Base-by-base conservation (phyloP, 2,888 invertebrate species). In the Drosophila siamana region DNA sequence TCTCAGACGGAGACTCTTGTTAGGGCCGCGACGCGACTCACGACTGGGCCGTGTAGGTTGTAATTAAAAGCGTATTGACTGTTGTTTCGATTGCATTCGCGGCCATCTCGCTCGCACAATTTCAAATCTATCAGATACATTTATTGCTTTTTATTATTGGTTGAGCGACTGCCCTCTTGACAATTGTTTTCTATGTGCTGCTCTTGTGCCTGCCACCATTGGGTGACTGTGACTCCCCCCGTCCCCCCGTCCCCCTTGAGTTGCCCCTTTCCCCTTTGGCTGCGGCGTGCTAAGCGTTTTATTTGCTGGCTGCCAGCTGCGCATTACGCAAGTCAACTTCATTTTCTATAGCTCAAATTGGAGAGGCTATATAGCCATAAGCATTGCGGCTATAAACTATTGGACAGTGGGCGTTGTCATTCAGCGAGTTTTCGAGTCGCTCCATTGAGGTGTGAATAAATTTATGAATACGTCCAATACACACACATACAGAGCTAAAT, bases 51-150 rank as follows among this genome's bases (percentile, higher is more conserved):
- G 86, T 69, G 83, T 88, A 70, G 83, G 83, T 60, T 59, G 87
- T 73, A 84, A 89, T 84, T 84, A 84, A 84, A 84, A 89, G 85
- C 89, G 67, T 88, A 84, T 84, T 89, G 83, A 83, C 82, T 83
- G 86, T 69, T 64, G 74, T 68, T 72, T 63, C 84, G 83, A 69
- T 62, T 74, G 68, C 78, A 78, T 50, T 68, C 62, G 65, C 67
- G 44, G 16, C 59, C 59, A 30, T 86, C 85, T 71, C 78, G 65
- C 69, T 84, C 66, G 66, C 70, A 71, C 78, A 19, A 15, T 68
- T 75, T 47, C 15, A 47, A 73, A 71, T 69, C 70, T 47, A 54
- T 52, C 22, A 57, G 63, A 68, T 59, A 62, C 46, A 26, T 56
- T 38, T 47, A 19, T 46, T 33, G 24, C 74, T 76, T 80, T 69